phyloP scores from a whole-genome alignment of 1,140 invertebrate genomes.

The Brachionus rotundiformis region DNA sequence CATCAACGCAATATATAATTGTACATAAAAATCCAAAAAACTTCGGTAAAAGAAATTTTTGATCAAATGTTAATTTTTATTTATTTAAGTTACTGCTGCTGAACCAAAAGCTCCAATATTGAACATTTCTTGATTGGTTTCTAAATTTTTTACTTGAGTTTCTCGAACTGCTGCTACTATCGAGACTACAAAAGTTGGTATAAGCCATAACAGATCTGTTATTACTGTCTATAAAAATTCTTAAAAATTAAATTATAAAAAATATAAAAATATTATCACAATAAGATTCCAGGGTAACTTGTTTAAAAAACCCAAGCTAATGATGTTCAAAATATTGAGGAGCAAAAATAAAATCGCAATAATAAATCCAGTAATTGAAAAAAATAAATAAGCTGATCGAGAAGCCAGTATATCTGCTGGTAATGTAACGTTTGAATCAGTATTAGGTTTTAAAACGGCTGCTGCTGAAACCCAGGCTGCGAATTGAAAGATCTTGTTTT shows the following conservation, averaged over 20 bases:
- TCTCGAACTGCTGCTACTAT: constrained; percentile 46
- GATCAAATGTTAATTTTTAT: background rate
- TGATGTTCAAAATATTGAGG: background rate
- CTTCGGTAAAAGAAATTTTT: background rate
- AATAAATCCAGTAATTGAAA: constrained; percentile 36
- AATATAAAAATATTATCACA: background rate
- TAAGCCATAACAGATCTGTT: constrained; percentile 34
- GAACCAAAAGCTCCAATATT: constrained; percentile 49
- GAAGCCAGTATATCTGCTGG: background rate
- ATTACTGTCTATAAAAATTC: background rate
- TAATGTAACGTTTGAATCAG: background rate
- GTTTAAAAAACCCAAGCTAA: constrained; percentile 34
- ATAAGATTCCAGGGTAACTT: constrained; percentile 22
- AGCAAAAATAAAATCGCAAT: constrained; percentile 24
- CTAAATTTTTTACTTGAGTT: constrained; percentile 17
- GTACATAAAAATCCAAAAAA: constrained; percentile 49
- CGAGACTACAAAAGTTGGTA: constrained; percentile 42
- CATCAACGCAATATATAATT: constrained; percentile 44
- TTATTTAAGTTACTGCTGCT: constrained; percentile 35
- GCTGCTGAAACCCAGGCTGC: constrained; percentile 46
- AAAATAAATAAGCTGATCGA: constrained; percentile 36
- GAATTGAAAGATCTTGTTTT: constrained; percentile 44
- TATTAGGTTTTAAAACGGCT: constrained; percentile 19
- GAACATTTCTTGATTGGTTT: background rate
- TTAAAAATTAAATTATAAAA: background rate